Evolutionary conservation across 2,797 vertebrate genomes (phyloP).

Genomic region (Anabas testudineus): DNA sequence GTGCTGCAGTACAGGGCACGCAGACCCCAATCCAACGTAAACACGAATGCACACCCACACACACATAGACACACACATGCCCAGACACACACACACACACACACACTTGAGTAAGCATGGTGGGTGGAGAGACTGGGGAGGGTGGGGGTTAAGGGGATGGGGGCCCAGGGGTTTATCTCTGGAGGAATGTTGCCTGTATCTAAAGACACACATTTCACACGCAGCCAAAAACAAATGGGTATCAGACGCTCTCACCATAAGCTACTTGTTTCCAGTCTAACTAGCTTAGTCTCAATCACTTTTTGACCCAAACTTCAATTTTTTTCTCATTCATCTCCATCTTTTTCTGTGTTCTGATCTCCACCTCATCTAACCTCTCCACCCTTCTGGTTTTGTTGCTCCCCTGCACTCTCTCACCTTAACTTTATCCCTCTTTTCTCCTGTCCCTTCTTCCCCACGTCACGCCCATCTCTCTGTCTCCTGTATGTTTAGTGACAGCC

Average conservation of each 20-base stretch:
- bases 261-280: constrained; percentile 7
- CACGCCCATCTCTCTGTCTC: constrained; percentile 71
- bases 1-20: constrained; percentile 67
- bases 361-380: constrained; percentile 38
- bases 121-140: constrained; percentile 76
- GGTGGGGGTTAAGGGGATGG: constrained; percentile 68
- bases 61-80: constrained; percentile 72
- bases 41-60: constrained; percentile 61
- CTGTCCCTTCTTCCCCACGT: constrained; percentile 63
- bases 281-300: background rate
- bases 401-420: constrained; percentile 39
- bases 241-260: constrained; percentile 31
- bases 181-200: constrained; percentile 85
- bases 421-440: constrained; percentile 72
- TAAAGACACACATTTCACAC: constrained; percentile 83
- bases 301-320: background rate
- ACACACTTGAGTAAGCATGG: constrained; percentile 78
- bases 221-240: constrained; percentile 61
- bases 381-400: constrained; percentile 54
- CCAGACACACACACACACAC: constrained; percentile 49
- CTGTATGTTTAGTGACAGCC: constrained; percentile 82
- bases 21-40: constrained; percentile 71
- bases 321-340: constrained; percentile 15
- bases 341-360: constrained; percentile 39
- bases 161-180: constrained; percentile 85